phyloP scores from a whole-genome alignment of 2,797 vertebrate species.

The Epinephelus awoara region DNA sequence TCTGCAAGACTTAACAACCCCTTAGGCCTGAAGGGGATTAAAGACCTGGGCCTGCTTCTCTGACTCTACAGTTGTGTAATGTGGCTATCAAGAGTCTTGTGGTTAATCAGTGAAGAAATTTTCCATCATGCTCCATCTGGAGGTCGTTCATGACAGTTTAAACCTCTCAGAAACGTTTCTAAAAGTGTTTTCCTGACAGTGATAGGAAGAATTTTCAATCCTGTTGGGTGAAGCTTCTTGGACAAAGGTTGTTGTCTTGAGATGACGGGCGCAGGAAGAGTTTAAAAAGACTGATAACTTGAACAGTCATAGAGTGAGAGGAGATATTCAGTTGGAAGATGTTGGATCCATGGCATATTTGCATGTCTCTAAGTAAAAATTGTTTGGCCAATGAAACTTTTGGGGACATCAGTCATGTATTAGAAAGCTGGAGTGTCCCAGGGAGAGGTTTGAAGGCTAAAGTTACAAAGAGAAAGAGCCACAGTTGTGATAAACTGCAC shows the following conservation, averaged over 20 bases:
- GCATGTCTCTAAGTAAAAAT: neutral
- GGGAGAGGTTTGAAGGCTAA: neutral
- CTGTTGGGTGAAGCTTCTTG: neutral
- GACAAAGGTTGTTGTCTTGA: neutral
- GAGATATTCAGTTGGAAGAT: neutral
- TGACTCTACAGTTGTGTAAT: neutral
- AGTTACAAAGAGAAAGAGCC: neutral
- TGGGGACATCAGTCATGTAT: neutral
- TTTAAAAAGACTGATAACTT: neutral
- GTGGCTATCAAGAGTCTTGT: neutral
- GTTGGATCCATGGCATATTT: no score
- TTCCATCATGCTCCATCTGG: conserved; percentile 25
- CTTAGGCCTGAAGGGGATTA: conserved; percentile 11
- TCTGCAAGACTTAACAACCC: conserved; percentile 15
- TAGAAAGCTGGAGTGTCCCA: neutral
- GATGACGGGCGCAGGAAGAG: neutral
- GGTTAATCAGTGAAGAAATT: neutral
- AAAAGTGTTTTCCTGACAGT: no score
- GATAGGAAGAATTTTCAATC: neutral
- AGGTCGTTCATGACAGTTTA: neutral
- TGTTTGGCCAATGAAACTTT: neutral
- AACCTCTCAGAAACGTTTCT: neutral
- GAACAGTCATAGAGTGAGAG: neutral
- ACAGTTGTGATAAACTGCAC: neutral
- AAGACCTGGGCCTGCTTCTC: conserved; percentile 17